Percentiles rank a stretch among this genome's conserved stretches.
phyloP scores from a whole-genome alignment of 2,888 invertebrate genomes.

The Polydesmus complanatus region DNA sequence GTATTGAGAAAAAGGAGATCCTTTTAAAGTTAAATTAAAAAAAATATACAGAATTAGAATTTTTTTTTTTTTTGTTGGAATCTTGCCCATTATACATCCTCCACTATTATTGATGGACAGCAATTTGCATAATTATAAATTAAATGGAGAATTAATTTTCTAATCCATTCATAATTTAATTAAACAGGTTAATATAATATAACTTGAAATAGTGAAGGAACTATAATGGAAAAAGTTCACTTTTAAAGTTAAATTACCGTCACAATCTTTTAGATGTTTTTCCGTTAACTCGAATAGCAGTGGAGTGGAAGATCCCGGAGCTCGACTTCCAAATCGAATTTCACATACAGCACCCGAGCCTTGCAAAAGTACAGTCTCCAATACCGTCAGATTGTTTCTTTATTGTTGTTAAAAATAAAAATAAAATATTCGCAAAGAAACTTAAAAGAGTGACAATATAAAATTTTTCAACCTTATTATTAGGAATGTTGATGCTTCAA shows the following conservation, averaged over 20 bases:
- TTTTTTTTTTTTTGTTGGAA: too few relatives aligned
- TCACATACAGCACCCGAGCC: conserved; percentile 75
- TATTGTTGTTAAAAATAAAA: background rate
- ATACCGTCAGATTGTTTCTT: conserved; percentile 83
- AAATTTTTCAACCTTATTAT: conserved; percentile 34
- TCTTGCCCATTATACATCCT: too few relatives aligned
- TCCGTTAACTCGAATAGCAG: conserved; percentile 68
- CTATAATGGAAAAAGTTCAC: background rate
- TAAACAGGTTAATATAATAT: too few relatives aligned
- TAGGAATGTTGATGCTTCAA: conserved; percentile 34
- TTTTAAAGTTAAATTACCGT: conserved; percentile 36
- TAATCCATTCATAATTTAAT: too few relatives aligned
- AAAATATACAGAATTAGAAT: too few relatives aligned
- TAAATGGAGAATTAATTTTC: too few relatives aligned
- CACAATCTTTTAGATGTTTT: conserved; percentile 46
- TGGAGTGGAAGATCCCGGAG: conserved; percentile 58
- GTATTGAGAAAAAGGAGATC: conserved; percentile 23
- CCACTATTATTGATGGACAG: too few relatives aligned
- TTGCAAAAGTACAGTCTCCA: conserved; percentile 68
- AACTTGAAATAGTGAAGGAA: background rate
- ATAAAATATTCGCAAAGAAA: background rate
- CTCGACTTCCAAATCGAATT: conserved; percentile 76
- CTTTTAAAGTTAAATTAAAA: too few relatives aligned
- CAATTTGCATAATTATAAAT: too few relatives aligned
- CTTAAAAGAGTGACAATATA: too few relatives aligned